Evolutionary conservation across 2,888 invertebrate species (phyloP).

Genomic region (Stomorhina lunata): DNA sequence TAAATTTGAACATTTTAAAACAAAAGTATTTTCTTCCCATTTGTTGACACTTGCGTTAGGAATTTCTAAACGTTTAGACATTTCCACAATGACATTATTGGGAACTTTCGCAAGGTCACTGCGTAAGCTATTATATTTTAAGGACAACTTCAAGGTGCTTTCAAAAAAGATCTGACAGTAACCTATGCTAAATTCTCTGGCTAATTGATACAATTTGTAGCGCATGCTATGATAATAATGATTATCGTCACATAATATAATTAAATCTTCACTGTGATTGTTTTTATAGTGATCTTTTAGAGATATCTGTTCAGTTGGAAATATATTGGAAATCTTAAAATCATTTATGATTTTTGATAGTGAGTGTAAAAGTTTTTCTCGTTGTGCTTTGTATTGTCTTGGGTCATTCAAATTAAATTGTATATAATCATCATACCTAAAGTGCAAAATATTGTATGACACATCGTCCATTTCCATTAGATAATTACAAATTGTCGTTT

Average conservation of each 20-base stretch:
- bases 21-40: slow-evolving; percentile 71
- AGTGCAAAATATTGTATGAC: slow-evolving; percentile 70
- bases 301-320: neutral
- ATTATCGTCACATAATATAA: slow-evolving; percentile 78
- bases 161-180: slow-evolving; percentile 74
- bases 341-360: slow-evolving; percentile 66
- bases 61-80: slow-evolving; percentile 72
- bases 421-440: slow-evolving; percentile 75
- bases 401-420: neutral
- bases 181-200: slow-evolving; percentile 64
- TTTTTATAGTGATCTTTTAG: slow-evolving; percentile 1
- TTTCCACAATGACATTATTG: slow-evolving; percentile 69
- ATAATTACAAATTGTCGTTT: slow-evolving; percentile 73
- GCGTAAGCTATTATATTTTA: slow-evolving; percentile 71
- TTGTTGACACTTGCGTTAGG: slow-evolving; percentile 64
- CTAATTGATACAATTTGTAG: slow-evolving; percentile 74
- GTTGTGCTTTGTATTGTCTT: slow-evolving; percentile 68
- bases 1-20: slow-evolving; percentile 27
- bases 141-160: slow-evolving; percentile 58
- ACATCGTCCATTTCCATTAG: slow-evolving; percentile 56
- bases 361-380: slow-evolving; percentile 66
- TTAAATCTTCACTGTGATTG: slow-evolving; percentile 49
- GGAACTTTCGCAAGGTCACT: slow-evolving; percentile 65
- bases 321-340: slow-evolving; percentile 30
- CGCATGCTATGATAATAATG: slow-evolving; percentile 78